A percentile compares a stretch with the other conserved stretches of the same genome.
These are phyloP conservation scores for Adoxophyes honmai DNA, from an alignment of 1,140 invertebrate genomes.

Conservation along the genomic window DNA sequence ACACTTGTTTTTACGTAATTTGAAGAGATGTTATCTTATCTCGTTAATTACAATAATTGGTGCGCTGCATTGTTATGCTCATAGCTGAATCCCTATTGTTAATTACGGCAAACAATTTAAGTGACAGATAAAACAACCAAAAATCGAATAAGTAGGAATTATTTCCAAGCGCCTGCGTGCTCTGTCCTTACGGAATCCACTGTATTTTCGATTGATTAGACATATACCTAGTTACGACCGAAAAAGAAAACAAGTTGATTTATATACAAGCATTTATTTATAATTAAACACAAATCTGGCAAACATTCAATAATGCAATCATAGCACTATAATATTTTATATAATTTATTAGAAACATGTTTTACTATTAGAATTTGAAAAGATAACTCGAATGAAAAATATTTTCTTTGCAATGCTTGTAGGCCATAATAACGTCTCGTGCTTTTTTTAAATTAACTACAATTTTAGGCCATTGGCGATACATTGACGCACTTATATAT, in stretches of 20 bases:
- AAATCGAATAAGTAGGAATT: no score
- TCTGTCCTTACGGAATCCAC: no score
- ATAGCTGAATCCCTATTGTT: no score
- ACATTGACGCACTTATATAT: slow-evolving; percentile 19
- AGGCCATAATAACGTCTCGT: slow-evolving; percentile 34
- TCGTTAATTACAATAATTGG: no score
- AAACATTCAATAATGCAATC: slow-evolving; percentile 71
- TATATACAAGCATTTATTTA: slow-evolving; percentile 75
- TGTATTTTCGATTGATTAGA: neutral
- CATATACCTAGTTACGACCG: neutral
- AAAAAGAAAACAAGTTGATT: slow-evolving; percentile 30
- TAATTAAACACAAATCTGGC: slow-evolving; percentile 71
- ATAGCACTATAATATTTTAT: slow-evolving; percentile 61
- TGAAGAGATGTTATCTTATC: no score
- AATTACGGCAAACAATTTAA: no score
- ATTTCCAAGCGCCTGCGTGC: no score
- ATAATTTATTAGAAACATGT: slow-evolving; percentile 58
- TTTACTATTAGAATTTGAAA: slow-evolving; percentile 65
- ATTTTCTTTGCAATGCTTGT: slow-evolving; percentile 33
- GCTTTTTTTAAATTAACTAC: slow-evolving; percentile 21
- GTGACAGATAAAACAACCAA: no score
- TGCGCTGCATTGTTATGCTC: no score
- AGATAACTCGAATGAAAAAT: slow-evolving; percentile 46
- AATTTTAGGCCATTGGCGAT: slow-evolving; percentile 29
- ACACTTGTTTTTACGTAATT: no score